Conservation (phyloP, 2,888 invertebrate genomes). For the Chymomyza caudatula region DNA sequence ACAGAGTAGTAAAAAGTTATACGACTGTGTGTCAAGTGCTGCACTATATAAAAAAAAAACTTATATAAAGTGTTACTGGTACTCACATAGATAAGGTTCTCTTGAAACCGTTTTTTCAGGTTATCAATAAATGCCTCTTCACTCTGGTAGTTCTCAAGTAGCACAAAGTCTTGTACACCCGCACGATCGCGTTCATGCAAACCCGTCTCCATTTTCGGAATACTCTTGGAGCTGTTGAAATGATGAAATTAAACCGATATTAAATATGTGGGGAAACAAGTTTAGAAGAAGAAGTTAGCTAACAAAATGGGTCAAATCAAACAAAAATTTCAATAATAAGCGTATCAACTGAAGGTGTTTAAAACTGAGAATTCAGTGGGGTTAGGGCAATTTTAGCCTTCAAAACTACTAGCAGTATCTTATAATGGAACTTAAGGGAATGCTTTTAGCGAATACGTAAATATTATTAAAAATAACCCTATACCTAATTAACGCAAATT, state of each 20-base stretch:
- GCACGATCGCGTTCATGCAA: constrained; percentile 90
- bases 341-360: too few relatives aligned
- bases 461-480: too few relatives aligned
- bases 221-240: constrained; percentile 49
- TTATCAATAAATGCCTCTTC: constrained; percentile 92
- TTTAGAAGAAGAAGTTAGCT: neutral
- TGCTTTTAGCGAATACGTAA: too few relatives aligned
- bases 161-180: constrained; percentile 94
- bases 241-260: neutral
- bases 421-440: too few relatives aligned
- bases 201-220: constrained; percentile 85
- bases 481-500: too few relatives aligned
- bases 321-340: neutral
- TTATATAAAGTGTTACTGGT: neutral
- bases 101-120: constrained; percentile 89
- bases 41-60: neutral
- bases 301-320: neutral
- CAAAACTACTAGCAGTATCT: neutral
- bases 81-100: constrained; percentile 94
- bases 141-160: constrained; percentile 90
- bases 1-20: neutral
- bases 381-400: neutral
- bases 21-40: neutral
- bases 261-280: neutral
- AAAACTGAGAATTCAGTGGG: too few relatives aligned